Evolutionary conservation across 2,797 vertebrate genomes (phyloP), one percentile per base, ranked within the genome.

Genomic region (Phaenicophaeus curvirostris): DNA sequence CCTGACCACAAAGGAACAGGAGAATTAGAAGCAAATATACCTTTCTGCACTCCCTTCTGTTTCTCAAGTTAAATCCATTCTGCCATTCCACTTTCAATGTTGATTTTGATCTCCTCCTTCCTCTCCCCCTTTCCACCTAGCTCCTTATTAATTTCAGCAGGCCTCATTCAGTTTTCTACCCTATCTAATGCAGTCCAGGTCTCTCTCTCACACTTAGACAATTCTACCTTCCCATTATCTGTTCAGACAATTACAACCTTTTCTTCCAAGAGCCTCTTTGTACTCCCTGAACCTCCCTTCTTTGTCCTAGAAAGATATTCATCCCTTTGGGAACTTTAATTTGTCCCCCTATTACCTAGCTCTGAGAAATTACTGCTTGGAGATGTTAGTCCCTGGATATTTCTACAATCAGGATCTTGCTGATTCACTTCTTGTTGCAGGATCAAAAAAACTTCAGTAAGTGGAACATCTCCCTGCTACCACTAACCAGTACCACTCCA

Each of bases 301-400:
- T 77, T 88, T 62, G 30, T 88, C 58, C 92, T 88, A 84, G 37
- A 88, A 94, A 84, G 83, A 85, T 50, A 88, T 28, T 62, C 3
- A 90, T 68, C 58, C 62, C 62, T 54, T 69, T 54, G 68, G 54
- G 88, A 91, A 62, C 67, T 90, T 90, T 69, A 94, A 92, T 93
- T 81, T 33, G 81, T 72, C 62, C 25, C 21, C 53, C 75, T 88
- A 78, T 90, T 90, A 85, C 86, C 23, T 39, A 93, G 42, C 31
- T 76, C 84, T 53, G 42, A 79, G 69, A 92, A 90, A 85, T 82
- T 76, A 85, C 48, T 87, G 55, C 77, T 89, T 87, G 51, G 62
- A 93, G 62, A 86, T 7, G 0, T 65, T 31, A 73, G 55, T 89
- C 51, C n/a, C 84, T 66, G 74, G 51, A 7, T 82, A 89, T 17